Percentiles rank a stretch among this genome's conserved stretches.
Conservation (phyloP, 2,888 invertebrate genomes). For the Aporophyla lueneburgensis region DNA sequence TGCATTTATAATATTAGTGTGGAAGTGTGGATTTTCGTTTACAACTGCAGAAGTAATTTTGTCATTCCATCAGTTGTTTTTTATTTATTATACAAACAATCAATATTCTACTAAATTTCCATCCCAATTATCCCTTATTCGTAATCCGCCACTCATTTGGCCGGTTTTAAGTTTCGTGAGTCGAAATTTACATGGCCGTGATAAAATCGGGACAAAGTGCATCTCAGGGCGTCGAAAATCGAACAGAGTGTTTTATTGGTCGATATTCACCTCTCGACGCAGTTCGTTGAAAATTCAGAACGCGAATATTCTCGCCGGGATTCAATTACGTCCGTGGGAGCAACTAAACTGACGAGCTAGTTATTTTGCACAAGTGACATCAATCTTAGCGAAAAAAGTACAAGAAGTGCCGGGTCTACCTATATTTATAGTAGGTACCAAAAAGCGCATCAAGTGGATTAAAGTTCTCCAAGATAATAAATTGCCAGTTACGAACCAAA, state of each 20-base stretch:
- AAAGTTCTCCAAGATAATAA: slow-evolving; percentile 2
- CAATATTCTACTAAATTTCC: background rate
- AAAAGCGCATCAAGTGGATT: slow-evolving; percentile 28
- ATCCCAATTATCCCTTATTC: background rate
- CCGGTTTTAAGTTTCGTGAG: background rate
- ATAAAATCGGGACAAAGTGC: too few relatives aligned
- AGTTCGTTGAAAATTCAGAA: too few relatives aligned
- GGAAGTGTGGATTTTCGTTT: too few relatives aligned
- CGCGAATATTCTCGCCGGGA: too few relatives aligned
- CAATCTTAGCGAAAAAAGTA: background rate
- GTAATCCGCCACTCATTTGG: background rate
- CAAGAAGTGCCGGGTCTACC: background rate
- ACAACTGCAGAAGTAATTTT: background rate
- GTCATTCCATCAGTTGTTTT: background rate
- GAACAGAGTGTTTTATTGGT: too few relatives aligned
- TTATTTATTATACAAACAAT: background rate
- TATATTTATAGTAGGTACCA: background rate
- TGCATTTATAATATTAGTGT: too few relatives aligned
- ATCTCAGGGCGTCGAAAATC: too few relatives aligned
- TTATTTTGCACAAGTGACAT: background rate
- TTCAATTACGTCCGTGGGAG: too few relatives aligned
- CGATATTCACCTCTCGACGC: too few relatives aligned
- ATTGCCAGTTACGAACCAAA: too few relatives aligned
- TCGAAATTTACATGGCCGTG: too few relatives aligned
- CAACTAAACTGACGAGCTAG: background rate